phyloP scores from a whole-genome alignment of 2,888 invertebrate species.

The Alitta virens region DNA sequence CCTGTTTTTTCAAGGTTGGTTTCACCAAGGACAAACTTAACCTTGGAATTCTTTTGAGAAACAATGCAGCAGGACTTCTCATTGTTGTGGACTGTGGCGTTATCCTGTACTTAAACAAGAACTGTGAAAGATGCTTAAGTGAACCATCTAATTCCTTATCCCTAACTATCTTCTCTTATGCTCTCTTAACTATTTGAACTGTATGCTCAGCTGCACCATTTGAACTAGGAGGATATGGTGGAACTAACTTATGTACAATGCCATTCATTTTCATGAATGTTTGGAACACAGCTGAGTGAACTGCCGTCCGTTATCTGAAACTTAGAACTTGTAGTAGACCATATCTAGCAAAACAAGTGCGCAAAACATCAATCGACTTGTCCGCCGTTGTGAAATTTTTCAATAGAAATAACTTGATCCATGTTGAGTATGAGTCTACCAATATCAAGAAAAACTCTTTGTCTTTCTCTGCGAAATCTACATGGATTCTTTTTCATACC shows the following conservation, averaged over 20 bases:
- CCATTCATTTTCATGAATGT: slow-evolving; percentile 8
- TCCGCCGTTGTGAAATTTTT: too few relatives aligned
- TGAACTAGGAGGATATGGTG: slow-evolving; percentile 8
- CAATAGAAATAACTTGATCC: too few relatives aligned
- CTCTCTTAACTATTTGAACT: background rate
- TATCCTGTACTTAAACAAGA: slow-evolving; percentile 1
- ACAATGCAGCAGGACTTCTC: slow-evolving; percentile 2
- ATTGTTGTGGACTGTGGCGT: slow-evolving; percentile 3
- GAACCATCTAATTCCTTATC: background rate
- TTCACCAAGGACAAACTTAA: background rate
- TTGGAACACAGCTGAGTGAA: slow-evolving; percentile 4
- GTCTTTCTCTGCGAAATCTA: too few relatives aligned
- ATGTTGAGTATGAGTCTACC: too few relatives aligned
- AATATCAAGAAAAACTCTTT: too few relatives aligned
- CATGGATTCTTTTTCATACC: too few relatives aligned
- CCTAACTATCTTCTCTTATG: background rate
- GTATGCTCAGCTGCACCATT: slow-evolving; percentile 5
- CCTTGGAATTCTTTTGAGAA: background rate
- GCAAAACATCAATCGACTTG: too few relatives aligned
- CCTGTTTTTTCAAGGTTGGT: background rate
- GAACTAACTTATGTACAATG: slow-evolving; percentile 1
- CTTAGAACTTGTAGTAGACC: slow-evolving; percentile 6
- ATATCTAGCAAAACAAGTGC: background rate
- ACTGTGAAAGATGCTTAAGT: background rate
- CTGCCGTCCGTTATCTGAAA: slow-evolving; percentile 15